phyloP scores from a whole-genome alignment of 2,113 vertebrate genomes.

The Fulica atra region DNA sequence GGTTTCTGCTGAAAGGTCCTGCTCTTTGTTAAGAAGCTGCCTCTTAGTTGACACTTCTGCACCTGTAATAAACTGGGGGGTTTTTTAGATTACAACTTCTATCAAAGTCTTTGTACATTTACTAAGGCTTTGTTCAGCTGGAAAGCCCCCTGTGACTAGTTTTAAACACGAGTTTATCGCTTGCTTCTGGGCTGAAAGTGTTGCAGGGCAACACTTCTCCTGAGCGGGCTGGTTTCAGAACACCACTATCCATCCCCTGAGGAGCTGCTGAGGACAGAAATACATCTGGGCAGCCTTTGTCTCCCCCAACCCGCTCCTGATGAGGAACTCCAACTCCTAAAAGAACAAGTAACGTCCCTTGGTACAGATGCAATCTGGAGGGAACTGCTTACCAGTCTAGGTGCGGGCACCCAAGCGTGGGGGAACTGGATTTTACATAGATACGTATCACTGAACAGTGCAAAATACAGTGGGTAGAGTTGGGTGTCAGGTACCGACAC shows the following conservation, averaged over 20 bases:
- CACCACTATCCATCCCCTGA: neutral
- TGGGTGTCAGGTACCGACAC: constrained; percentile 70
- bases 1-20: neutral
- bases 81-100: neutral
- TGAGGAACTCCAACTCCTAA: neutral
- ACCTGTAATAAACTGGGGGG: neutral
- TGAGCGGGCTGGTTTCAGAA: neutral
- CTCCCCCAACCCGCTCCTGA: neutral
- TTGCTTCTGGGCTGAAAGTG: neutral
- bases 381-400: constrained; percentile 76
- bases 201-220: neutral
- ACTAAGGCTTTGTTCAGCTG: neutral
- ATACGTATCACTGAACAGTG: constrained; percentile 30
- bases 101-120: neutral
- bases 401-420: constrained; percentile 67
- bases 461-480: constrained; percentile 66
- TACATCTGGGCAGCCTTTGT: neutral
- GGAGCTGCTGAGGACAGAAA: neutral
- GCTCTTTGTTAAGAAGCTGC: neutral
- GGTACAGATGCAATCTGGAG: constrained; percentile 14
- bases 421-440: constrained; percentile 68
- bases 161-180: constrained; percentile 18
- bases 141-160: neutral
- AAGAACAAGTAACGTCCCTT: neutral
- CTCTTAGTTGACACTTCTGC: neutral